A percentile compares a stretch with the other conserved stretches of the same genome.
Evolutionary conservation across 2,797 vertebrate species (phyloP).

Genomic region (Tokudaia tokunoshimensis): DNA sequence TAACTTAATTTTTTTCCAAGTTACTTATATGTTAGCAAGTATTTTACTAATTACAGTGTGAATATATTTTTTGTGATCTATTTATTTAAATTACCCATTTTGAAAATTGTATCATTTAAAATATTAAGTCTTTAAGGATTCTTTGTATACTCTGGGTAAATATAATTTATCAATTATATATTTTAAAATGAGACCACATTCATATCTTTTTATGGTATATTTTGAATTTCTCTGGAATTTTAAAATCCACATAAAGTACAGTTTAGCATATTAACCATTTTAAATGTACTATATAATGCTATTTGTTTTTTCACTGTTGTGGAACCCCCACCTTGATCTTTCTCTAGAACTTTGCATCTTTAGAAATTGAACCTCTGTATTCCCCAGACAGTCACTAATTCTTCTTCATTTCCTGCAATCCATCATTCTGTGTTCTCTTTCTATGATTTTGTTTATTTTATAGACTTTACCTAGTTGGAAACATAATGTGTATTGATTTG

Average conservation of each 20-base stretch:
- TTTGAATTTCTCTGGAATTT: not conserved
- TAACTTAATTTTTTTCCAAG: not conserved
- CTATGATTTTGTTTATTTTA: not conserved
- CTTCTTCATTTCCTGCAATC: not conserved
- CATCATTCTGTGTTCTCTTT: not conserved
- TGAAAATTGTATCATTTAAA: not conserved
- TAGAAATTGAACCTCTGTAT: not conserved
- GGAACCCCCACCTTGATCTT: too few relatives aligned
- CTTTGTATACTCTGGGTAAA: not conserved
- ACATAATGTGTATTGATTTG: not conserved
- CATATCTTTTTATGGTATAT: not conserved
- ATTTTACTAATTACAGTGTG: not conserved
- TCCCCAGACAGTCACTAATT: not conserved
- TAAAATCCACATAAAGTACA: not conserved
- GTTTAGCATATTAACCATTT: not conserved
- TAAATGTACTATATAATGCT: not conserved
- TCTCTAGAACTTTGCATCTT: not conserved
- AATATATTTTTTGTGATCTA: not conserved
- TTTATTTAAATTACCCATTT: not conserved
- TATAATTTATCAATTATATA: not conserved
- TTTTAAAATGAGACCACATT: not conserved
- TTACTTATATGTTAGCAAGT: not conserved
- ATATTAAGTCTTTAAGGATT: not conserved
- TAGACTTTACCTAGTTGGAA: not conserved
- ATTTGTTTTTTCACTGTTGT: not conserved